Evolutionary conservation across 1,140 invertebrate genomes (phyloP).

Genomic region (Maconellicoccus hirsutus): DNA sequence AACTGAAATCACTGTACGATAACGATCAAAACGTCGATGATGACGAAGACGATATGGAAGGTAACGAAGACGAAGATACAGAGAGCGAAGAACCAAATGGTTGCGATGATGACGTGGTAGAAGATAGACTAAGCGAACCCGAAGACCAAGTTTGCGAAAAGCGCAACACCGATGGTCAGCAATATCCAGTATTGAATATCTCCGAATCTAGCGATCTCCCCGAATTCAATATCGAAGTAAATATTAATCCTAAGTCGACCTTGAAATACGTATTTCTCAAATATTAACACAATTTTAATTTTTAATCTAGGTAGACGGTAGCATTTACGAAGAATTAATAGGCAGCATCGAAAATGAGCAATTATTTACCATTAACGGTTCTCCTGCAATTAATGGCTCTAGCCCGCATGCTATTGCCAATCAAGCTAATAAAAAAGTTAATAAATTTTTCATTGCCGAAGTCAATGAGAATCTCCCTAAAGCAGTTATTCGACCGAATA

Average conservation of each 20-base stretch:
- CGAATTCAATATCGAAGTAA: constrained; percentile 17
- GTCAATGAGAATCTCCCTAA: not conserved
- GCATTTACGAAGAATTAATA: constrained; percentile 14
- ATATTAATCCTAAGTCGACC: not conserved
- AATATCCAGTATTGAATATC: constrained; percentile 10
- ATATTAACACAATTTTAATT: not conserved
- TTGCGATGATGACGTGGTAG: not conserved
- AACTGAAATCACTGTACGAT: constrained; percentile 11
- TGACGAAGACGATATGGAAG: not conserved
- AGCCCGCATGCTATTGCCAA: not conserved
- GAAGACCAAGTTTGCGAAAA: not conserved
- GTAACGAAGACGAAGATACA: not conserved
- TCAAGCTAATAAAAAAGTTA: not conserved
- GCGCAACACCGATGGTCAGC: not conserved
- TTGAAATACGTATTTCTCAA: too few relatives aligned
- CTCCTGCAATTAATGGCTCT: not conserved
- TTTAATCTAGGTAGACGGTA: not conserved
- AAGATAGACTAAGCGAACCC: constrained; percentile 4
- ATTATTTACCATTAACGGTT: not conserved
- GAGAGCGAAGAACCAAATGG: not conserved
- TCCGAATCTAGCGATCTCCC: not conserved
- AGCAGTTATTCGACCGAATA: not conserved
- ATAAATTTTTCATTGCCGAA: constrained; percentile 10
- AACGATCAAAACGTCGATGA: not conserved
- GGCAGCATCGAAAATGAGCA: not conserved